Percentiles rank a stretch among this genome's conserved stretches.
Conservation (phyloP, 2,797 vertebrate genomes). For the Atherinosoma microstoma region DNA sequence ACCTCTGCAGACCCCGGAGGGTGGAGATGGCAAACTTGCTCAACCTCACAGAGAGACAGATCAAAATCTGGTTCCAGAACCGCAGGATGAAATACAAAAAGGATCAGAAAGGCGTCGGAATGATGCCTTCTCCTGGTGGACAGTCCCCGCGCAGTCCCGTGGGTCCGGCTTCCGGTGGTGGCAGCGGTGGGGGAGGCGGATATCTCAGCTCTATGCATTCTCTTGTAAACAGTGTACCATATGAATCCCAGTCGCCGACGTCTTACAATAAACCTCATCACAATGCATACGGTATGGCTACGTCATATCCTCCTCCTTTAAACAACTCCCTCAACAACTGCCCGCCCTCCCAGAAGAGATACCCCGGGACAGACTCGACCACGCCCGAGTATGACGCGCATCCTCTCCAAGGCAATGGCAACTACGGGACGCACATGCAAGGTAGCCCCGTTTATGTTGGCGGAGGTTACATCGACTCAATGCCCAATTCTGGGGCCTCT, state of each 20-base stretch:
- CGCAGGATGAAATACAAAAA: slow-evolving; percentile 99
- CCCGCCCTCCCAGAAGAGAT: slow-evolving; percentile 94
- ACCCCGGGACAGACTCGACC: slow-evolving; percentile 89
- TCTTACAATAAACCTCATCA: slow-evolving; percentile 94
- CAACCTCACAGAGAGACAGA: slow-evolving; percentile 98
- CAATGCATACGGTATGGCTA: slow-evolving; percentile 90
- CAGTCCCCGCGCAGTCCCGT: slow-evolving; percentile 95
- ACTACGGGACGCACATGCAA: slow-evolving; percentile 95
- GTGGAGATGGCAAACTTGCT: slow-evolving; percentile 99
- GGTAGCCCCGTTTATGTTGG: slow-evolving; percentile 95
- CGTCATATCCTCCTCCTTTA: slow-evolving; percentile 90
- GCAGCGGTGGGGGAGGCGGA: slow-evolving; percentile 77
- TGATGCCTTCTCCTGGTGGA: slow-evolving; percentile 96
- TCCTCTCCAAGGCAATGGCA: slow-evolving; percentile 91
- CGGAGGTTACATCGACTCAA: slow-evolving; percentile 94
- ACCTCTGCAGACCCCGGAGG: slow-evolving; percentile 95
- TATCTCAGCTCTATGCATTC: slow-evolving; percentile 99
- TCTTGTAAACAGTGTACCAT: slow-evolving; percentile 94
- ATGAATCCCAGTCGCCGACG: slow-evolving; percentile 93
- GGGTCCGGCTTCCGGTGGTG: slow-evolving; percentile 79
- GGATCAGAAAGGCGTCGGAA: slow-evolving; percentile 96
- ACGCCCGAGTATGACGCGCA: slow-evolving; percentile 94
- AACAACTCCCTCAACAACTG: slow-evolving; percentile 92
- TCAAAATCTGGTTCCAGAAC: slow-evolving; percentile 99
- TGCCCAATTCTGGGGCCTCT: slow-evolving; percentile 91